Evolutionary conservation across 2,888 invertebrate genomes (phyloP).

Genomic region (Synanthedon formicaeformis): DNA sequence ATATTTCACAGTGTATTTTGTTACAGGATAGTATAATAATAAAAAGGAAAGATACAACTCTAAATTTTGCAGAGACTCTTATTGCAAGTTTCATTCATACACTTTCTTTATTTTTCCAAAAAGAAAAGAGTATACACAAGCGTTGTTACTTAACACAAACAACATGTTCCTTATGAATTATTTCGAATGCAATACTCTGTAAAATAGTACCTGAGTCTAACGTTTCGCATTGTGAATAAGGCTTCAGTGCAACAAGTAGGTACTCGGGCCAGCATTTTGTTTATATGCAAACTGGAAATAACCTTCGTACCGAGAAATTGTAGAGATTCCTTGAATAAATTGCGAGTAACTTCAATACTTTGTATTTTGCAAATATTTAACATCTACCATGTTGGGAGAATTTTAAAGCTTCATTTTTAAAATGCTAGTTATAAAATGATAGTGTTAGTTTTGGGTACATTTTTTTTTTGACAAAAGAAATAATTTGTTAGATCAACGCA

Average conservation of each 20-base stretch:
- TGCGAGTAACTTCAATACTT: not conserved
- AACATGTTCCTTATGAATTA: conserved; percentile 10
- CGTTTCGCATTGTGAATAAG: conserved; percentile 3
- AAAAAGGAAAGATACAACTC: too few species aligned
- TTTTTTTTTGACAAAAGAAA: too few species aligned
- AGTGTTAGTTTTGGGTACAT: too few species aligned
- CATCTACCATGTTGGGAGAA: too few species aligned
- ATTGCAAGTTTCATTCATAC: too few species aligned
- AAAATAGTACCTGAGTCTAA: conserved; percentile 1
- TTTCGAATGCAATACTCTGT: conserved; percentile 3
- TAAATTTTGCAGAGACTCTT: too few species aligned
- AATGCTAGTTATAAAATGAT: too few species aligned
- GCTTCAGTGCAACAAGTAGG: conserved; percentile 3
- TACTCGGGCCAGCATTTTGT: not conserved
- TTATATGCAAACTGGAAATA: not conserved
- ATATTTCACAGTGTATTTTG: too few species aligned
- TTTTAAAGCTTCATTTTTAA: too few species aligned
- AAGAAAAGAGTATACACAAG: not conserved
- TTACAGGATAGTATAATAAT: too few species aligned
- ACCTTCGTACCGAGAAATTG: not conserved
- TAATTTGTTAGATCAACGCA: too few species aligned
- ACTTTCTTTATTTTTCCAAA: too few species aligned
- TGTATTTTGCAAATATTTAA: not conserved
- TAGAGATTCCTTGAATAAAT: not conserved
- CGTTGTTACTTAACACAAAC: not conserved